Conservation (phyloP, 2,113 vertebrate species). For the Aramus guarauna region DNA sequence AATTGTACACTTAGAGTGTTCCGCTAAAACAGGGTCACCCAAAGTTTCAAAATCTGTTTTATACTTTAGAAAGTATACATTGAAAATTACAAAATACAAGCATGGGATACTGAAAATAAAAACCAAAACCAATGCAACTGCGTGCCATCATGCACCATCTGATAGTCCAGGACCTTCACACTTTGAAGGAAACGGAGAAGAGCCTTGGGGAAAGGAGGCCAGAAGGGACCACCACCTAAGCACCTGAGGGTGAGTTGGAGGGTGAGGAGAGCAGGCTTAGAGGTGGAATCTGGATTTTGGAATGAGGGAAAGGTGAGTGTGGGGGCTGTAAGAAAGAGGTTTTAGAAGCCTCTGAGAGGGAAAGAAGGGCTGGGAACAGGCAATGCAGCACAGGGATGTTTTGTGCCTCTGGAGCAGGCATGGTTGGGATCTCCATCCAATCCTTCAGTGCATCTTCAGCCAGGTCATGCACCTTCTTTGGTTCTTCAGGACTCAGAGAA, state of each 20-base stretch:
- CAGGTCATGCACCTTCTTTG: not conserved
- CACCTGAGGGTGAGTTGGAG: not conserved
- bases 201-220: not conserved
- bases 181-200: not conserved
- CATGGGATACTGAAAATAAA: not conserved
- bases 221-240: not conserved
- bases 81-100: not conserved
- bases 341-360: not conserved
- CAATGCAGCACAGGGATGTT: not conserved
- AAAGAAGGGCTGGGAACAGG: not conserved
- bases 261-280: not conserved
- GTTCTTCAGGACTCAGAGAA: not conserved
- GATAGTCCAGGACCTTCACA: not conserved
- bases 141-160: not conserved
- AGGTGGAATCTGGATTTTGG: not conserved
- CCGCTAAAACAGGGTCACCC: not conserved
- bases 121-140: not conserved
- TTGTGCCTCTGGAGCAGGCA: not conserved
- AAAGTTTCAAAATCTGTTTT: not conserved
- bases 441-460: not conserved
- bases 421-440: not conserved
- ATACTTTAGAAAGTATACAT: not conserved
- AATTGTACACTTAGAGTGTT: not conserved
- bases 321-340: not conserved
- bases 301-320: not conserved